A percentile compares a stretch with the other conserved stretches of the same genome.
Evolutionary conservation across 2,113 vertebrate species (phyloP).

Genomic region (Sebastes schlegelii): DNA sequence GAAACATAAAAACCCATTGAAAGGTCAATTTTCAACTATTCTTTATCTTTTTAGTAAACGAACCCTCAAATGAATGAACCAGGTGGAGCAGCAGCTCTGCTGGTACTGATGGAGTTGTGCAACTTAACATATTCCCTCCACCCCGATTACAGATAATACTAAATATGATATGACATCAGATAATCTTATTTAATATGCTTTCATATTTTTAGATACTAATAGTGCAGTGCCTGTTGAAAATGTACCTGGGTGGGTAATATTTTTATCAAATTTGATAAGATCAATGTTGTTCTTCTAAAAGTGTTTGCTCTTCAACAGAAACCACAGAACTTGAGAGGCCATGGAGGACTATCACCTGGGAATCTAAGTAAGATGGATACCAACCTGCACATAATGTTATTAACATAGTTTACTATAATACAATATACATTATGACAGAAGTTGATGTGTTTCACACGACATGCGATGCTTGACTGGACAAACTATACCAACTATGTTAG

Average conservation of each 20-base stretch:
- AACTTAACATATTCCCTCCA: no score
- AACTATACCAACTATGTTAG: background rate
- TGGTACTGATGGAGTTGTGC: no score
- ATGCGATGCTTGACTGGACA: background rate
- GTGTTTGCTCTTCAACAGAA: slow-evolving; percentile 38
- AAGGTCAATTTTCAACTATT: no score
- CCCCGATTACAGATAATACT: no score
- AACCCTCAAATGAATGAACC: background rate
- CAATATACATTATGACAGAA: background rate
- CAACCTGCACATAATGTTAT: background rate
- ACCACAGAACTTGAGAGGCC: slow-evolving; percentile 62
- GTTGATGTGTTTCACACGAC: background rate
- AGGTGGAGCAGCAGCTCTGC: background rate
- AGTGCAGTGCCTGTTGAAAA: no score
- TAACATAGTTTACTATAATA: background rate
- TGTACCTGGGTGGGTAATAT: background rate
- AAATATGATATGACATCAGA: no score
- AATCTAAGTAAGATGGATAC: slow-evolving; percentile 53
- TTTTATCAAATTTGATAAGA: background rate
- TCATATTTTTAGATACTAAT: no score
- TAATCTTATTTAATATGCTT: no score
- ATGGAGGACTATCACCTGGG: slow-evolving; percentile 74
- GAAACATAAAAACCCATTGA: no score
- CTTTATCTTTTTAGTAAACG: no score
- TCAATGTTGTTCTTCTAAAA: background rate